Conservation (phyloP, 2,797 vertebrate genomes). For the Avahi laniger region DNA sequence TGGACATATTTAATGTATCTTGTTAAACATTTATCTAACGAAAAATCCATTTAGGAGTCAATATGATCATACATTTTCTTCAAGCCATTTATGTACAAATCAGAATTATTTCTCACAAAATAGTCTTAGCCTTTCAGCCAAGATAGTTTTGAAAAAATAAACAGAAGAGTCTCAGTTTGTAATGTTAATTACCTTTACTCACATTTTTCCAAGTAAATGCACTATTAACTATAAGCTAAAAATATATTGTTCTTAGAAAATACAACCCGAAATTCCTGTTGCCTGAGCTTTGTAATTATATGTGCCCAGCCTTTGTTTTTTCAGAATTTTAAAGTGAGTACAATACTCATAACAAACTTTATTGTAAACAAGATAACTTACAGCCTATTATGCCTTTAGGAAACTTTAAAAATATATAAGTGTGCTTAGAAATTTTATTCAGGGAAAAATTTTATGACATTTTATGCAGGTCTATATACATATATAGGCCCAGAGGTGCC, state of each 20-base stretch:
- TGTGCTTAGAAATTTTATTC: not conserved
- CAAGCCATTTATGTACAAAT: not conserved
- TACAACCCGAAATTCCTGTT: constrained; percentile 72
- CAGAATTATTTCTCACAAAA: constrained; percentile 11
- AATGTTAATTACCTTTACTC: constrained; percentile 77
- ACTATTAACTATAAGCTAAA: constrained; percentile 78
- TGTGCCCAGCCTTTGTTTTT: constrained; percentile 49
- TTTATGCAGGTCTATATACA: no score
- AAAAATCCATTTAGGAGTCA: not conserved
- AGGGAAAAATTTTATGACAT: no score
- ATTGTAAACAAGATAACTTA: not conserved
- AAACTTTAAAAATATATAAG: not conserved
- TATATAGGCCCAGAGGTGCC: not conserved
- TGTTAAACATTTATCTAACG: not conserved
- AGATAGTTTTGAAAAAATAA: not conserved
- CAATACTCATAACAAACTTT: constrained; percentile 66
- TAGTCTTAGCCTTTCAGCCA: not conserved
- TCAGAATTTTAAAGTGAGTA: constrained; percentile 78
- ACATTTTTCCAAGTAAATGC: constrained; percentile 72
- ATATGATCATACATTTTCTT: not conserved
- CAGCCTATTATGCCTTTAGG: not conserved
- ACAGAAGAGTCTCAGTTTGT: not conserved
- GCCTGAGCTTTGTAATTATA: constrained; percentile 66
- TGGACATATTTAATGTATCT: not conserved
- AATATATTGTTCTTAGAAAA: constrained; percentile 77